phyloP scores from a whole-genome alignment of 2,113 vertebrate species.

The Sula dactylatra region DNA sequence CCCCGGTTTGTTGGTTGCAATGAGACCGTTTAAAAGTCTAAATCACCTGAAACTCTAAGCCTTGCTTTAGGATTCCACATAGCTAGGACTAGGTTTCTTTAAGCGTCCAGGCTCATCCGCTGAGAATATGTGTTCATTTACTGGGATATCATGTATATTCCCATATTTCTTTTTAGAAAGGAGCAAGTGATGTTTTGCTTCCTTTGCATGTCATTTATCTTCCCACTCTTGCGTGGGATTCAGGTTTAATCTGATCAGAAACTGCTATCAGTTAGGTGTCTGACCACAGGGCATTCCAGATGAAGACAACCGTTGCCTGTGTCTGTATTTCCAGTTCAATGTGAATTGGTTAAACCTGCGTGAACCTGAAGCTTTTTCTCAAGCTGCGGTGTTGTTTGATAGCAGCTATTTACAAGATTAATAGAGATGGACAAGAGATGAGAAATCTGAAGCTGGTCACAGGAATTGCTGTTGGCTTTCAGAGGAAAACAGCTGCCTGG shows the following conservation, averaged over 20 bases:
- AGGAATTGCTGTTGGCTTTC: neutral
- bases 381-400: too few species aligned
- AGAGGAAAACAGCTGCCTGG: neutral
- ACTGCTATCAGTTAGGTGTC: neutral
- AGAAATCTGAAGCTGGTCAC: neutral
- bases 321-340: neutral
- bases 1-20: neutral
- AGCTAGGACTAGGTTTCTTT: neutral
- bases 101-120: fast-evolving
- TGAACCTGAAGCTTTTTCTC: neutral
- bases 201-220: neutral
- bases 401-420: neutral
- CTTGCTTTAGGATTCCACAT: fast-evolving
- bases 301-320: neutral
- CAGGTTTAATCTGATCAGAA: neutral
- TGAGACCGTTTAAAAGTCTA: fast-evolving
- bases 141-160: neutral
- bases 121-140: fast-evolving
- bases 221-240: neutral
- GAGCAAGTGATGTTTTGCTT: neutral
- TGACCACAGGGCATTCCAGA: neutral
- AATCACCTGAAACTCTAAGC: neutral
- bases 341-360: neutral
- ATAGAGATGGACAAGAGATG: neutral
- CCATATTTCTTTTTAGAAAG: neutral